Evolutionary conservation across 92 coral and sea anemone species (phyloP).

Genomic region (Umimayanthus chanpuru): DNA sequence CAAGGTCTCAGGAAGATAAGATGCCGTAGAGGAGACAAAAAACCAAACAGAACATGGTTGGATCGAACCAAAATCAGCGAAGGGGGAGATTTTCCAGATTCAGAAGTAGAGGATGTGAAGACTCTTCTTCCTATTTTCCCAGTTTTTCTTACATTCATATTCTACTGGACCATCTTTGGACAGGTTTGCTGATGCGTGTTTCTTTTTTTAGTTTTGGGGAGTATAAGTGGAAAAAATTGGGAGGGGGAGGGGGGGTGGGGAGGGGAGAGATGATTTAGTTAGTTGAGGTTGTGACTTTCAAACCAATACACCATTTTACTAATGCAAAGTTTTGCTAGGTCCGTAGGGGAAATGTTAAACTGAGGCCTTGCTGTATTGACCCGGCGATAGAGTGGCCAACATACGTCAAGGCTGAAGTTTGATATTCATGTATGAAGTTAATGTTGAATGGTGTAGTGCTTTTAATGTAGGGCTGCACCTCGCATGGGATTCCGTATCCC

Average conservation of each 20-base stretch:
- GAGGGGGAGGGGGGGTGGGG: background rate
- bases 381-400: too few relatives aligned
- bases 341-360: too few relatives aligned
- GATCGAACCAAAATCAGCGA: slow-evolving; percentile 7
- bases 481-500: too few relatives aligned
- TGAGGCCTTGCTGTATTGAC: too few relatives aligned
- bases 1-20: slow-evolving; percentile 1
- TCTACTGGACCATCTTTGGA: slow-evolving; percentile 28
- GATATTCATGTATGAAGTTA: too few relatives aligned
- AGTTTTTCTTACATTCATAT: background rate
- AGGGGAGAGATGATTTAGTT: background rate
- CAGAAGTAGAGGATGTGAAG: slow-evolving; percentile 19
- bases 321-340: too few relatives aligned
- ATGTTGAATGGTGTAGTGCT: too few relatives aligned
- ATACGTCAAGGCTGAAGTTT: too few relatives aligned
- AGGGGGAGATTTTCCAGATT: slow-evolving; percentile 11
- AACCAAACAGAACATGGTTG: background rate
- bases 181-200: background rate
- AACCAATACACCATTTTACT: too few relatives aligned
- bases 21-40: background rate
- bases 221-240: background rate
- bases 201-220: too few relatives aligned
- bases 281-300: too few relatives aligned
- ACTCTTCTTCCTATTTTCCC: slow-evolving; percentile 10
- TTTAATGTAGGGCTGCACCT: too few relatives aligned